Evolutionary conservation across 2,797 vertebrate genomes (phyloP), one percentile per base, ranked within the genome.

Genomic region (Sebastes kiyomatsui): DNA sequence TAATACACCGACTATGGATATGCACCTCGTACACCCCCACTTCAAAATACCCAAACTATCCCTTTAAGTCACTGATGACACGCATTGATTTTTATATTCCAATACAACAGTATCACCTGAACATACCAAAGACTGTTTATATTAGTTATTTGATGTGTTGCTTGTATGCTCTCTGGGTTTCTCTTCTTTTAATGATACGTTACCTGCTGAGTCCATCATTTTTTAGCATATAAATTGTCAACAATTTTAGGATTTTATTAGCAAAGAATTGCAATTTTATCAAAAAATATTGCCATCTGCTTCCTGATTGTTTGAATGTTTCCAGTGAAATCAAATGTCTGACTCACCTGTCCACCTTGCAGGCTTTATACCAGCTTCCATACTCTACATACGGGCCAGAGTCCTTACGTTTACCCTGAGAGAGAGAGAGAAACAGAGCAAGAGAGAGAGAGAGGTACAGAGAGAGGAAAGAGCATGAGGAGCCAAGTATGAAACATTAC

Each of bases 311-410:
- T 75, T 64, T 52, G 11, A 12, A 16, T 28, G 30, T 67, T 68
- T 35, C 4, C 5, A 18, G 9, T 52, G 14, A 23, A 30, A 16
- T 58, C 4, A 52, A 28, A 28, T 14, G 10, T 52, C 9, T 11
- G n/a, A 54, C 92, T 90, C 80, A 98, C 97, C 97, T 97, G 96
- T 98, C 97, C 67, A 97, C 97, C 83, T 98, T 98, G 86, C 97
- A 98, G 87, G 97, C 96, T 79, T 98, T 98, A 67, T 97, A 97
- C 97, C 97, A 98, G 93, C 97, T 96, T 5, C 97, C 97, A 3
- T 98, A 98, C 81, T 98, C 97, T 5, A 96, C 94, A 1, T 96
- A 97, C 0, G 94, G 94, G 4, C 92, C 93, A 0, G 91, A 93
- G 81, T 97, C 97, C 84, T 93, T 96, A 64, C 92, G 94, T 71